Base-by-base conservation (phyloP, 2,888 invertebrate species). In the Amorpha juglandis region DNA sequence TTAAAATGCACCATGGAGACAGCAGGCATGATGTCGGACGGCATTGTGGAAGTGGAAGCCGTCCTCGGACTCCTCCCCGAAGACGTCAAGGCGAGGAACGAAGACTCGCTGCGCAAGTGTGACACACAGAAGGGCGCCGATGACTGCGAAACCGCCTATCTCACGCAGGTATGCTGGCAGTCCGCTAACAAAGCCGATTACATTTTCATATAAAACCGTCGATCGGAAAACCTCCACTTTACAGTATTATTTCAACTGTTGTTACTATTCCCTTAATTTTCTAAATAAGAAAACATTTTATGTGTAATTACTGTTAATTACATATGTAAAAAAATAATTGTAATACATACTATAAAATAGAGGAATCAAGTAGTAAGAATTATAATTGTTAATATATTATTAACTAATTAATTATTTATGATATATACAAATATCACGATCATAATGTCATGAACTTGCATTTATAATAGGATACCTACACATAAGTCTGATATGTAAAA, bases 1-100 rank as follows among this genome's bases (percentile, higher is more conserved):
- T 81, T 89, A 70, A 90, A 91, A 74, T 92, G 92, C 74, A 79
- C 85, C 21, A 90, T 92, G 92, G 92, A 92, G 80, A 91, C 88
- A 35, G 88, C 90, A 0, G 92, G 92, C 55, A 91, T 92, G 90
- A 70, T 91, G 79, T 67, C 81, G 0, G 91, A 86, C 6, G 92
- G 91, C 42, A 77, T 68, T 19, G 81, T 92, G 69, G 90, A 92
- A 72, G 78, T 91, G 62, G 92, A 92, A 47, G 86, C 90, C 1
- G 86, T 90, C 65, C 71, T 92, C 53, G 87, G 86, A 27, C 71
- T 92, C 73, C 75, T 92, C 70, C 91, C 90, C 0, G 86, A 87
- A 8, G 83, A 78, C 45, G 64, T 91, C 72, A 78, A 79, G 27
- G 69, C 42, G 45, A 82, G 78, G 71, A 84, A 80, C 73, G 90